Conservation (phyloP, 1,140 invertebrate species). For the Pectinophora gossypiella region DNA sequence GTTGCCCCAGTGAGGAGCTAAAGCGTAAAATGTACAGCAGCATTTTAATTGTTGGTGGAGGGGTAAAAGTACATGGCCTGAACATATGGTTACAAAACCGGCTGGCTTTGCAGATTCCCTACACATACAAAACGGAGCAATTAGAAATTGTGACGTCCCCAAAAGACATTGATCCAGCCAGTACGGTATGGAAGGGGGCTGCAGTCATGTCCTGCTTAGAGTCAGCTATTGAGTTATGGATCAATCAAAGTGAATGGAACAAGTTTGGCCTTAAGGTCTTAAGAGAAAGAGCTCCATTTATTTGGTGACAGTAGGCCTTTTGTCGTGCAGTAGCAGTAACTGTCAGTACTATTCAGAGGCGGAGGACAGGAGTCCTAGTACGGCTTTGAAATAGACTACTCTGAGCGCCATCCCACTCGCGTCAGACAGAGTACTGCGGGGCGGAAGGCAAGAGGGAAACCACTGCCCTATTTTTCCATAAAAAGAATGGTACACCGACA, state of each 20-base stretch:
- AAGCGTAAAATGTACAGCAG: slow-evolving; percentile 96
- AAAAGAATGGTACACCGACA: too few relatives aligned
- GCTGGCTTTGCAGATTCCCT: slow-evolving; percentile 89
- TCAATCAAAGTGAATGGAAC: slow-evolving; percentile 90
- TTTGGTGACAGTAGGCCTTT: slow-evolving; percentile 40
- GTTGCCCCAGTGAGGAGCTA: slow-evolving; percentile 91
- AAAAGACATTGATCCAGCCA: slow-evolving; percentile 93
- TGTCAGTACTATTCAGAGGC: too few relatives aligned
- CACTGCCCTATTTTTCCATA: too few relatives aligned
- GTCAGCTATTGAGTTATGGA: slow-evolving; percentile 95
- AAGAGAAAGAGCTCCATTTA: slow-evolving; percentile 90
- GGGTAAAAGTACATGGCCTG: slow-evolving; percentile 91
- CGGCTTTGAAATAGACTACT: too few relatives aligned
- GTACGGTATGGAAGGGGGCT: slow-evolving; percentile 95
- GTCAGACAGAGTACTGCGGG: too few relatives aligned
- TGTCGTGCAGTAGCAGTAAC: too few relatives aligned
- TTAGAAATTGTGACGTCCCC: slow-evolving; percentile 88
- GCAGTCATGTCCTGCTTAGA: slow-evolving; percentile 94
- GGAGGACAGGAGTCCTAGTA: too few relatives aligned
- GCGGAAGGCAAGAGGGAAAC: too few relatives aligned
- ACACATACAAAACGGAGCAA: slow-evolving; percentile 85
- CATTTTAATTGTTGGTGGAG: slow-evolving; percentile 93
- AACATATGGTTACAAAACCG: slow-evolving; percentile 92
- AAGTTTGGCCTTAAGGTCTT: slow-evolving; percentile 90
- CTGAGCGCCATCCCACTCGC: too few relatives aligned